Evolutionary conservation across 23 tunicate genomes (phyloP), one percentile per base, ranked within the genome.

Genomic region (Trididemnum miniatum): DNA sequence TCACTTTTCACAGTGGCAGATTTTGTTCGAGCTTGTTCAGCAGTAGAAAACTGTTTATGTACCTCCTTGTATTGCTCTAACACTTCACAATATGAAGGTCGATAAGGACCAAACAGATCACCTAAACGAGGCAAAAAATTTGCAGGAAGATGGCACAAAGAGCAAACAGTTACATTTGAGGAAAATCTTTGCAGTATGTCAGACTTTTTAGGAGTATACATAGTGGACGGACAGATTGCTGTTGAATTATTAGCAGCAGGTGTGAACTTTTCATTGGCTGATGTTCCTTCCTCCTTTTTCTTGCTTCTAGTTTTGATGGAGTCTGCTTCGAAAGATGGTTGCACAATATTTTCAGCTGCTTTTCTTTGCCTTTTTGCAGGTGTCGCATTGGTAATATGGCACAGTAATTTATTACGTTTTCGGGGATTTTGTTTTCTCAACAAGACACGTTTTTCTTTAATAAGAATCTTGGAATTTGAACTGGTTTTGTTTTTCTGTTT

Each of bases 21-120:
- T n/a, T n/a, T n/a, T n/a, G n/a, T n/a, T n/a, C n/a, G n/a, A n/a
- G n/a, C n/a, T n/a, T n/a, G n/a, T n/a, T n/a, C n/a, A n/a, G n/a
- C n/a, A n/a, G n/a, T 44, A 5, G 65, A 77, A 77, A 77, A 52
- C n/a, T 40, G n/a, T 31, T 32, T 34, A 33, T 37, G n/a, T 2
- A 38, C 63, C 64, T 40, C 80, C 29, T 71, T 54, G 51, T 83
- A 80, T 23, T 84, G 82, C 2, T 76, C 83, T 37, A 82, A 27
- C 15, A 88, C 62, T 31, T 88, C 93, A 31, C 51, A 39, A 23
- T 35, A 86, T 1, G 75, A 62, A 1, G 93, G 93, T 4, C 93
- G 82, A 52, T 88, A 88, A 1, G 93, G 93, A 26, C 93, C 93
- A 78, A 34, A 88, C 62, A 88, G 50, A 65, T 88, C 93, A 0